A percentile compares a stretch with the other conserved stretches of the same genome.
Conservation (phyloP, 2,797 vertebrate species). For the Falco cherrug region DNA sequence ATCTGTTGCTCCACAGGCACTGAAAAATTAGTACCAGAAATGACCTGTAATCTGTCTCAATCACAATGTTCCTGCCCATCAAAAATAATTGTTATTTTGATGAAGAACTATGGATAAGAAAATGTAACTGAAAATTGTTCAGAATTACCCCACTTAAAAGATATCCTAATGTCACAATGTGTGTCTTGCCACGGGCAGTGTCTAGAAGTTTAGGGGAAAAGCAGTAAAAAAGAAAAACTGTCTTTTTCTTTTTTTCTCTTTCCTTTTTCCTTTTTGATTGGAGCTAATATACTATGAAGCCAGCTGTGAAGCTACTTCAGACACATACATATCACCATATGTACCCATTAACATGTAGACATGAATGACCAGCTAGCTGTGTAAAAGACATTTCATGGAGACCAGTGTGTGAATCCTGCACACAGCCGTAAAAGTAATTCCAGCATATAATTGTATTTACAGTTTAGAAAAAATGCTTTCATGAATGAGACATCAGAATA, state of each 20-base stretch:
- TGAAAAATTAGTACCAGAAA: neutral
- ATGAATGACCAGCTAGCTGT: neutral
- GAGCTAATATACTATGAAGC: neutral
- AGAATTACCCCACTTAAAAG: neutral
- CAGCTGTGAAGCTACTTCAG: neutral
- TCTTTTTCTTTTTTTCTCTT: no score
- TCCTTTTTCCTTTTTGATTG: neutral
- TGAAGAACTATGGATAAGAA: neutral
- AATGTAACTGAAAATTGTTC: neutral
- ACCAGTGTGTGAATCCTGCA: neutral
- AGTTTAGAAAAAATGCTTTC: neutral
- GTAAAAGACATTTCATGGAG: neutral
- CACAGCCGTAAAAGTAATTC: neutral
- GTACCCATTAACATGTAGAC: neutral
- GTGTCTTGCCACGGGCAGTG: neutral
- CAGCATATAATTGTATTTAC: neutral
- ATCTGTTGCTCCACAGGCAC: neutral
- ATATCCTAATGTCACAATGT: neutral
- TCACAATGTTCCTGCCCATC: neutral
- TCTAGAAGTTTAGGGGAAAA: neutral
- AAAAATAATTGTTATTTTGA: neutral
- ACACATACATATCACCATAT: neutral
- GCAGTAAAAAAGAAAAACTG: rapidly evolving
- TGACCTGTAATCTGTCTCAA: neutral
- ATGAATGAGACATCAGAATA: neutral